Conservation (phyloP, 2,113 vertebrate genomes). For the Lepus timidus region DNA sequence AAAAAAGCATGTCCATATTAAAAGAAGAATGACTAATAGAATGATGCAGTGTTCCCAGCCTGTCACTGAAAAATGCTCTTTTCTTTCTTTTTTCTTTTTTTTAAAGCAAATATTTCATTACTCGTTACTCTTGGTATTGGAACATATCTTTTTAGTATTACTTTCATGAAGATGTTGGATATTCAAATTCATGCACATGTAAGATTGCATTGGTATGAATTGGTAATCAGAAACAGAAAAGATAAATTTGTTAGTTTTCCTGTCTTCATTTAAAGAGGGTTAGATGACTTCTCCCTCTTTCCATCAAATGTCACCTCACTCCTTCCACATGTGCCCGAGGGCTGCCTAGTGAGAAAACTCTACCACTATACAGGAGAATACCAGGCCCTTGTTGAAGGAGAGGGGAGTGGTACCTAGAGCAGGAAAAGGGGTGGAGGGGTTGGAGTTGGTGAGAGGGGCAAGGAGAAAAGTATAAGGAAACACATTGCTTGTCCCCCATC, state of each 20-base stretch:
- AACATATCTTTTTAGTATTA: neutral
- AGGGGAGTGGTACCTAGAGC: neutral
- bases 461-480: neutral
- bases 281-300: neutral
- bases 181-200: neutral
- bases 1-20: neutral
- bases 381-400: neutral
- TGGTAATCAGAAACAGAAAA: neutral
- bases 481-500: neutral
- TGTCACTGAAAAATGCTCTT: neutral
- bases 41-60: neutral
- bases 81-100: neutral
- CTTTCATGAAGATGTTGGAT: neutral
- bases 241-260: neutral
- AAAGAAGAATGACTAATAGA: neutral
- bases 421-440: neutral
- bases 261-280: constrained; percentile 18
- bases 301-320: neutral
- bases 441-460: neutral
- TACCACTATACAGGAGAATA: neutral
- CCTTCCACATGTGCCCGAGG: neutral
- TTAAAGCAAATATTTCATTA: neutral
- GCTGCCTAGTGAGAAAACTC: too few relatives aligned
- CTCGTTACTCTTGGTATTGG: neutral
- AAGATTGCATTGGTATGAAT: neutral